Evolutionary conservation across 2,888 invertebrate genomes (phyloP).

Genomic region (Cyrtodaria siliqua): DNA sequence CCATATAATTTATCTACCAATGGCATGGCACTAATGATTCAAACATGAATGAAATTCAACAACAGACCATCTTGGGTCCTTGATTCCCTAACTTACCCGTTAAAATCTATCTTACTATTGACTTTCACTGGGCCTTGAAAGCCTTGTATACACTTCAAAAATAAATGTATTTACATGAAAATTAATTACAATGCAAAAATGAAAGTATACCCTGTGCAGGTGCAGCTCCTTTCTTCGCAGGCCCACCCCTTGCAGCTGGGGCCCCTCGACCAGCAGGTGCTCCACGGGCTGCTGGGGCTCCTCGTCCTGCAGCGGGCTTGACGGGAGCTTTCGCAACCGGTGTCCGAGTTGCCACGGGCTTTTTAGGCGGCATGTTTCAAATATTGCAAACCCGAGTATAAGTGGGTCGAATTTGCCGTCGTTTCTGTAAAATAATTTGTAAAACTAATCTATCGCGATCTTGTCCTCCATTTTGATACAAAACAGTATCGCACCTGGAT

Average conservation of each 20-base stretch:
- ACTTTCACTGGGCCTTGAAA: no score
- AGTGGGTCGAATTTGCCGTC: no score
- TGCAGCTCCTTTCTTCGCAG: slow-evolving; percentile 52
- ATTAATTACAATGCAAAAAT: no score
- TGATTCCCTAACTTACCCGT: no score
- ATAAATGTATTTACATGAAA: no score
- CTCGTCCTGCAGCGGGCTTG: slow-evolving; percentile 54
- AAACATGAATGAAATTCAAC: no score
- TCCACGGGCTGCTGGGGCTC: slow-evolving; percentile 56
- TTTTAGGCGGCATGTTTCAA: slow-evolving; percentile 71
- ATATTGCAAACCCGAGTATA: not conserved
- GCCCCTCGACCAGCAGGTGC: slow-evolving; percentile 46
- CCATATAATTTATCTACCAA: no score
- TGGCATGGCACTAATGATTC: no score
- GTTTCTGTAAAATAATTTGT: not conserved
- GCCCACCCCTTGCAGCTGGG: slow-evolving; percentile 54
- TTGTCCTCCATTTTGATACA: slow-evolving; percentile 70
- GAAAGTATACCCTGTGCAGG: slow-evolving; percentile 42
- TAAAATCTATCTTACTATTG: no score
- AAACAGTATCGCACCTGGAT: slow-evolving; percentile 63
- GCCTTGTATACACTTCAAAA: no score
- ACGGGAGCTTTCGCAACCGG: slow-evolving; percentile 56
- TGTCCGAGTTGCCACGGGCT: slow-evolving; percentile 64
- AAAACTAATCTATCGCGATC: not conserved
- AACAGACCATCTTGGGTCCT: no score